Evolutionary conservation across 2,113 vertebrate species (phyloP).

Genomic region (Barnardius zonarius): DNA sequence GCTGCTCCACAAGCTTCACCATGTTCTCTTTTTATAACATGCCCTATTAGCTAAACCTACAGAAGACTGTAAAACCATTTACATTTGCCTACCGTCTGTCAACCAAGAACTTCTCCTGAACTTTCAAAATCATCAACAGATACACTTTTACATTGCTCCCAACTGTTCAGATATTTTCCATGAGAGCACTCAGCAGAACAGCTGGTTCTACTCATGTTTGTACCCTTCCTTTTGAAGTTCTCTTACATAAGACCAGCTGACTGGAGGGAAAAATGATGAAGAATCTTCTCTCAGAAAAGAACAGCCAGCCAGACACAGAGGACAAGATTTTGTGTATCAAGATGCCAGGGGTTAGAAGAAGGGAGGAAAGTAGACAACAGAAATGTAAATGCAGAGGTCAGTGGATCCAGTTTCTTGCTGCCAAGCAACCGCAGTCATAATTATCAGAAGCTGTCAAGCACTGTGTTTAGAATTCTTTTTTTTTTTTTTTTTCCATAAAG

Average conservation of each 20-base stretch:
- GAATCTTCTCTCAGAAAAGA: not conserved
- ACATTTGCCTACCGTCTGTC: not conserved
- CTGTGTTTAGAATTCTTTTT: not conserved
- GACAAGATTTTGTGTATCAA: not conserved
- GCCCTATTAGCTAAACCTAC: not conserved
- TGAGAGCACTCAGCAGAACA: not conserved
- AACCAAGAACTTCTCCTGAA: not conserved
- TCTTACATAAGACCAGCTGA: not conserved
- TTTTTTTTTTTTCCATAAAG: not conserved
- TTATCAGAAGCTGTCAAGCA: not conserved
- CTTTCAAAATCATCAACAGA: not conserved
- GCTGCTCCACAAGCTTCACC: not conserved
- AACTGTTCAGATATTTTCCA: not conserved
- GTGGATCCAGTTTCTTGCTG: not conserved
- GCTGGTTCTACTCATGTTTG: not conserved
- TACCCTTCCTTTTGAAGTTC: not conserved
- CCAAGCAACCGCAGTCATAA: not conserved
- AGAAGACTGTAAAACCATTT: not conserved
- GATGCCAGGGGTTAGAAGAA: not conserved
- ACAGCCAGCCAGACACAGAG: not conserved
- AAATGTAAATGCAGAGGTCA: not conserved
- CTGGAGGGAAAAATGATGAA: not conserved
- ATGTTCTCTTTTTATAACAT: not conserved
- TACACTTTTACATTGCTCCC: not conserved
- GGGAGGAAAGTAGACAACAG: not conserved